Conservation (phyloP, 1,140 invertebrate species). For the Pseudomyrmex cubaensis region DNA sequence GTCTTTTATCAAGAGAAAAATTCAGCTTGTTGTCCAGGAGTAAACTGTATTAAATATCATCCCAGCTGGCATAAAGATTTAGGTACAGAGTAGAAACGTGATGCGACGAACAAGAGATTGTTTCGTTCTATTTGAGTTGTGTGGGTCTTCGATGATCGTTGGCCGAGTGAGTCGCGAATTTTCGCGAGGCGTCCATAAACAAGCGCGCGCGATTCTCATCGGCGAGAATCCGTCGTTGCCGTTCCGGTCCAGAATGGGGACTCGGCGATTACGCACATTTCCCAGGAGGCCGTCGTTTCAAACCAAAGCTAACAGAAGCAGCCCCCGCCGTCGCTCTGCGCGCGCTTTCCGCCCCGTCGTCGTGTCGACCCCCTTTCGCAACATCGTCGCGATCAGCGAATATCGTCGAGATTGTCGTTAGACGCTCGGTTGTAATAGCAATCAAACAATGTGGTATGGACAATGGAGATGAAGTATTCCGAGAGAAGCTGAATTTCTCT, state of each 20-base stretch:
- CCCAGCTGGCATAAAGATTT: too few species aligned
- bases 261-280: slow-evolving; percentile 84
- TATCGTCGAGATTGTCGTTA: slow-evolving; percentile 61
- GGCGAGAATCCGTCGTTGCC: slow-evolving; percentile 73
- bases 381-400: slow-evolving; percentile 60
- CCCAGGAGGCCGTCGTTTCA: slow-evolving; percentile 78
- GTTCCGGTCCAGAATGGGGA: slow-evolving; percentile 74
- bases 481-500: neutral
- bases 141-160: neutral
- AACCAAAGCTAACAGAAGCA: slow-evolving; percentile 70
- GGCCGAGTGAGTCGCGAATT: slow-evolving; percentile 26
- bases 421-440: slow-evolving; percentile 27
- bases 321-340: neutral
- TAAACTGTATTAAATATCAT: too few species aligned
- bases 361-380: slow-evolving; percentile 30
- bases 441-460: slow-evolving; percentile 39
- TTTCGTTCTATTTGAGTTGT: too few species aligned
- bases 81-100: too few species aligned
- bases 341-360: slow-evolving; percentile 31
- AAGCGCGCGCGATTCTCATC: slow-evolving; percentile 74
- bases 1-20: too few species aligned
- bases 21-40: too few species aligned
- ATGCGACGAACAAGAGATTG: too few species aligned
- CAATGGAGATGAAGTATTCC: neutral
- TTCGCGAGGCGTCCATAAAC: slow-evolving; percentile 74